These are phyloP conservation scores for Bombus fervidus DNA, from an alignment of 1,140 invertebrate genomes.

Conservation along the genomic window DNA sequence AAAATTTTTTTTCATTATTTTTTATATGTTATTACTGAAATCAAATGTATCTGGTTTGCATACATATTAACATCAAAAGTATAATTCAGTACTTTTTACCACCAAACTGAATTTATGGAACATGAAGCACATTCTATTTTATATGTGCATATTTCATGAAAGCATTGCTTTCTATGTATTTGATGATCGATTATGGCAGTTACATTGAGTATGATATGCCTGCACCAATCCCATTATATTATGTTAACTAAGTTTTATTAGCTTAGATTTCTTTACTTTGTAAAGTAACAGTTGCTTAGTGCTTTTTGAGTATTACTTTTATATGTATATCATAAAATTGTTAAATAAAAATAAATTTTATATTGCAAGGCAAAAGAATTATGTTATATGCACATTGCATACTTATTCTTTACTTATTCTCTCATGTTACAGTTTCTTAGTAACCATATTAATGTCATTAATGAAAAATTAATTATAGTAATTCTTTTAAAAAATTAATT, in stretches of 20 bases:
- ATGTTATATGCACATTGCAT: neutral
- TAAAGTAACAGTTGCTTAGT: neutral
- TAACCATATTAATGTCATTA: neutral
- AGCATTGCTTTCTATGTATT: conserved; percentile 6
- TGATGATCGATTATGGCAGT: conserved; percentile 36
- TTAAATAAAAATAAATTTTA: conserved; percentile 22
- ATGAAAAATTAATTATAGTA: neutral
- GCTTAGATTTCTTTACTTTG: neutral
- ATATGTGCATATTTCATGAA: neutral
- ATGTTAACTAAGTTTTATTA: conserved; percentile 3
- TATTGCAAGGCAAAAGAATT: neutral
- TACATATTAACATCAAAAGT: neutral
- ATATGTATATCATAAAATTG: neutral
- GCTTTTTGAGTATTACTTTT: neutral
- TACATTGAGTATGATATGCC: conserved; percentile 42
- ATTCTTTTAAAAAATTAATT: neutral
- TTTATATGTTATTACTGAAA: neutral
- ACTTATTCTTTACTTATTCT: neutral
- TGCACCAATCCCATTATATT: conserved; percentile 16
- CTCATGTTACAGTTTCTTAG: neutral
- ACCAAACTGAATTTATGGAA: neutral
- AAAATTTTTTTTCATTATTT: neutral
- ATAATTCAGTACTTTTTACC: neutral
- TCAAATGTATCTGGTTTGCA: neutral
- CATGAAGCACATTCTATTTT: neutral